Percentiles rank a stretch among this genome's conserved stretches.
phyloP scores from a whole-genome alignment of 2,797 vertebrate genomes.

The Ptychadena robeensis region DNA sequence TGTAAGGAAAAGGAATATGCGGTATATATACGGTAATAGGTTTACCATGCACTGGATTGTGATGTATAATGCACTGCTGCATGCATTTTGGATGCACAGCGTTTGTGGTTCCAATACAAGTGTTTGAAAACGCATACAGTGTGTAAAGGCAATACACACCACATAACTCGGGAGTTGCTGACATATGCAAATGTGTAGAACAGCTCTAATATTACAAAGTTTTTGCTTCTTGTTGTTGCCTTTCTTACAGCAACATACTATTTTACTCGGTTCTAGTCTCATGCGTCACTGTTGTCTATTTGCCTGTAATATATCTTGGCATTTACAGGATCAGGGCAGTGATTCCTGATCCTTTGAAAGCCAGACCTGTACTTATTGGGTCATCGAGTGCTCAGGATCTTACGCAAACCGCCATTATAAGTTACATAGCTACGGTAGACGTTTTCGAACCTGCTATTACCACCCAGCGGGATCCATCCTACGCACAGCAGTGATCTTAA shows the following conservation, averaged over 20 bases:
- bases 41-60: too few relatives aligned
- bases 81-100: too few relatives aligned
- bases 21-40: too few relatives aligned
- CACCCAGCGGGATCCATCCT: background rate
- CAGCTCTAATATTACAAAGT: background rate
- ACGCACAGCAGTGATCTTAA: background rate
- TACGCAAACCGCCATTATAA: background rate
- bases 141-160: too few relatives aligned
- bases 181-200: too few relatives aligned
- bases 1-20: too few relatives aligned
- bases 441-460: background rate
- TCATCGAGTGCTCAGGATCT: background rate
- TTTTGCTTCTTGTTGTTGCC: background rate
- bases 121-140: too few relatives aligned
- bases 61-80: too few relatives aligned
- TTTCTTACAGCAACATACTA: background rate
- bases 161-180: too few relatives aligned
- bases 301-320: background rate
- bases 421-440: background rate
- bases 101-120: too few relatives aligned
- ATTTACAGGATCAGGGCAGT: background rate
- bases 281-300: background rate
- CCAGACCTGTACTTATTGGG: background rate
- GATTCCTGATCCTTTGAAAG: background rate
- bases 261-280: background rate